Evolutionary conservation across 2,113 vertebrate genomes (phyloP), one percentile per base, ranked within the genome.

Genomic region (Petromus typicus): DNA sequence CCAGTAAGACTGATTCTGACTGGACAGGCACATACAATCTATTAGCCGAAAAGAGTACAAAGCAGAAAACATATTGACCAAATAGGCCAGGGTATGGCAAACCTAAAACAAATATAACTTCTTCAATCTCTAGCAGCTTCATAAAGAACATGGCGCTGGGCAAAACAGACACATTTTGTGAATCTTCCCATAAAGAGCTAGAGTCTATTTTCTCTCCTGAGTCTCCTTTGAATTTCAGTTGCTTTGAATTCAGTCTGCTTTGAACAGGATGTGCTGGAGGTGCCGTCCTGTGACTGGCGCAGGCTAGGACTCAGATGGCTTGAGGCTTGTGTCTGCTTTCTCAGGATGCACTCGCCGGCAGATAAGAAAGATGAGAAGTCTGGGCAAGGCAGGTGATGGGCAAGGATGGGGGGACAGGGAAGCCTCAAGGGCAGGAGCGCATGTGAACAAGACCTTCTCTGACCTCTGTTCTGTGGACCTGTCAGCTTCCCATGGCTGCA

Each of bases 31-130:
- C 40, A 66, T 34, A 18, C 6, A 63, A 37, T 40, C 63, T 85
- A 76, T 90, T 63, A 59, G 57, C 22, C 51, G 30, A 66, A 73
- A 90, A 80, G 0, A 64, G 22, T 40, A 57, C 90, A 93, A 87
- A 64, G 51, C 12, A 85, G 69, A 66, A 83, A 94, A 80, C 18
- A 81, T 18, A 61, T 0, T 63, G 34, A 84, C 64, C 56, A 71
- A 32, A 32, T 59, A 78, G 66, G 43, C 67, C 30, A 90, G 16
- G 61, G 1, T 18, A 57, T 22, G 45, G 43, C 43, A 51, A 43
- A 67, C 69, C 34, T 79, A 32, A 32, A 84, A 78, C 18, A 81
- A 30, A 76, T 2, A 64, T 0, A 32, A 89, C 1, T 18, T 87
- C 7, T 18, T 34, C n/a, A 61, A 91, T 37, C 59, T 88, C 14